These are phyloP conservation scores for Cotesia vestalis DNA, from an alignment of 1,140 invertebrate species.

Conservation along the genomic window DNA sequence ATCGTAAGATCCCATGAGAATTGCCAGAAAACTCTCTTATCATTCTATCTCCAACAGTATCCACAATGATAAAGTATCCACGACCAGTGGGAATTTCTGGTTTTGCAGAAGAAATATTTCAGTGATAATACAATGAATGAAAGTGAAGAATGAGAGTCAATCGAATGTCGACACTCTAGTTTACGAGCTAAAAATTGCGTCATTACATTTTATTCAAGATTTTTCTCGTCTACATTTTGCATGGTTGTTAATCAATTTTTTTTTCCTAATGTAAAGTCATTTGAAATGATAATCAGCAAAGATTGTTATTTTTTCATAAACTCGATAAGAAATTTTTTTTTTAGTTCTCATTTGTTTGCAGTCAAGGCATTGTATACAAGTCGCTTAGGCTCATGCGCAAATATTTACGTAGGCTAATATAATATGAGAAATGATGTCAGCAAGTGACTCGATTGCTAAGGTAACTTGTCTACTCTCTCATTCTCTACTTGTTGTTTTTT, in stretches of 20 bases:
- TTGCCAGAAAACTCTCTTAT: slow-evolving; percentile 16
- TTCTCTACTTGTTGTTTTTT: not conserved
- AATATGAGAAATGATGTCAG: slow-evolving; percentile 55
- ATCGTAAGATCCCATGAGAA: not conserved
- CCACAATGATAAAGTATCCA: not conserved
- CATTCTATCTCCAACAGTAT: slow-evolving; percentile 10
- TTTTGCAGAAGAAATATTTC: slow-evolving; percentile 16
- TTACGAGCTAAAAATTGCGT: slow-evolving; percentile 1
- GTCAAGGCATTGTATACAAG: not conserved
- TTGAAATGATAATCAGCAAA: no score
- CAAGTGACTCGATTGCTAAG: slow-evolving; percentile 36
- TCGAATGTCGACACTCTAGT: not conserved
- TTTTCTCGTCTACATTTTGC: not conserved
- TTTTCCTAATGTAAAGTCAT: not conserved
- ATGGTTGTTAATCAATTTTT: not conserved
- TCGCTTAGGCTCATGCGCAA: slow-evolving; percentile 37
- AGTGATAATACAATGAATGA: slow-evolving; percentile 3
- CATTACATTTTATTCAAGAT: not conserved
- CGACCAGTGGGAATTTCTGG: slow-evolving; percentile 14
- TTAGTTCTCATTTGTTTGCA: slow-evolving; percentile 17
- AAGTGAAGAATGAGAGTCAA: slow-evolving; percentile 4
- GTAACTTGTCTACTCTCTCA: slow-evolving; percentile 3
- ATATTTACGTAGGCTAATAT: slow-evolving; percentile 56
- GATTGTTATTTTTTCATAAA: not conserved
- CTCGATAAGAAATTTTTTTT: not conserved